phyloP scores from a whole-genome alignment of 1,140 invertebrate species.

The Akabosia matsudoensis region DNA sequence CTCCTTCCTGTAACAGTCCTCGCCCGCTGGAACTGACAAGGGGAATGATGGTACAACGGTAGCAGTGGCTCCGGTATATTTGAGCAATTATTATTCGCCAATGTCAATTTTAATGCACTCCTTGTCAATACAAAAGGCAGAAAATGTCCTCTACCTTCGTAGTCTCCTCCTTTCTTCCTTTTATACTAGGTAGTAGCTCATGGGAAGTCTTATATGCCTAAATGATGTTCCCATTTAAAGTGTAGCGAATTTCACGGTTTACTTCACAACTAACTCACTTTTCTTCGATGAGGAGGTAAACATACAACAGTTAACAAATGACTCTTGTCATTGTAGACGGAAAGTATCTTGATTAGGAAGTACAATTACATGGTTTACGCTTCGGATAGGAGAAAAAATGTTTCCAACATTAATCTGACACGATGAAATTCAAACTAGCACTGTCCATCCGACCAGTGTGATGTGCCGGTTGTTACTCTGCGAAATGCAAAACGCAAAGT shows the following conservation, averaged over 20 bases:
- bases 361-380: no score
- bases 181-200: background rate
- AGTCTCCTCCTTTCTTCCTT: background rate
- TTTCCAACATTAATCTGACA: background rate
- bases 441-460: background rate
- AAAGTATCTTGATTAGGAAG: no score
- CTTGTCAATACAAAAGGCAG: background rate
- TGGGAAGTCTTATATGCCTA: background rate
- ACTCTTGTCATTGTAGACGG: no score
- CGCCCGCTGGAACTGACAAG: background rate
- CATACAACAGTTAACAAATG: no score
- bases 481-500: background rate
- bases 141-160: background rate
- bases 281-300: no score
- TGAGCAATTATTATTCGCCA: background rate
- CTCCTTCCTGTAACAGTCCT: no score
- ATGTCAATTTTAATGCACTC: background rate
- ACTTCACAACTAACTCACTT: no score
- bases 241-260: no score
- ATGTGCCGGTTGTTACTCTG: background rate
- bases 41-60: background rate
- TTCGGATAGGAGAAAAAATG: background rate
- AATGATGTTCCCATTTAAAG: background rate
- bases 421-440: background rate
- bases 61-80: background rate